Evolutionary conservation across 1,140 invertebrate genomes (phyloP).

Genomic region (Drosophila busckii): DNA sequence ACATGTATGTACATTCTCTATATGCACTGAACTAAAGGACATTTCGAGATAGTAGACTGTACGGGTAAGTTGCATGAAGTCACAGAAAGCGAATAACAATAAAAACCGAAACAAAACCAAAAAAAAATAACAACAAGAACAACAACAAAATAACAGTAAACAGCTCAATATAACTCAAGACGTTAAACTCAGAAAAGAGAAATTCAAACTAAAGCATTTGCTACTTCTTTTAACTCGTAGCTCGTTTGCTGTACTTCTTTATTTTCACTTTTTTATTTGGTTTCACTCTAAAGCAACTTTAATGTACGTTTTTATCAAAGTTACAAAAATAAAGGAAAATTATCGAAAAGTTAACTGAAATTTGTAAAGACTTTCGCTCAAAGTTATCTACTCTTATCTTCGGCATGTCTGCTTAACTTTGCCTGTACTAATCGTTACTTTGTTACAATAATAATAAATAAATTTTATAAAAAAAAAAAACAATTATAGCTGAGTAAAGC

Average conservation of each 20-base stretch:
- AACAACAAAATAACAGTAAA: conserved; percentile 29
- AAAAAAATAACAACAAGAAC: conserved; percentile 9
- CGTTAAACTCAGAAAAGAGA: conserved; percentile 30
- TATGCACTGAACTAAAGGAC: conserved; percentile 79
- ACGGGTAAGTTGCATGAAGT: conserved; percentile 84
- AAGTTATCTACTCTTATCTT: conserved; percentile 65
- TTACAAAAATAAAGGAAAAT: conserved; percentile 25
- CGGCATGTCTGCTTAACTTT: conserved; percentile 74
- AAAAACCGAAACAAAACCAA: conserved; percentile 18
- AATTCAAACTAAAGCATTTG: conserved; percentile 45
- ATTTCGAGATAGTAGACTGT: conserved; percentile 86
- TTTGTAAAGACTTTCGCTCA: conserved; percentile 57
- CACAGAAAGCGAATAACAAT: conserved; percentile 39
- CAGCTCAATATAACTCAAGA: conserved; percentile 35
- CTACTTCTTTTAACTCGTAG: conserved; percentile 61
- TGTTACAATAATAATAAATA: conserved; percentile 42
- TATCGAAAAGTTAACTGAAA: conserved; percentile 21
- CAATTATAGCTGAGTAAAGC: conserved; percentile 42
- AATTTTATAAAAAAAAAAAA: conserved; percentile 27
- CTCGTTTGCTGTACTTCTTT: conserved; percentile 73
- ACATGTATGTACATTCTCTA: conserved; percentile 41
- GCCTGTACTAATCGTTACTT: conserved; percentile 69
- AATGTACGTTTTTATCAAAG: conserved; percentile 34
- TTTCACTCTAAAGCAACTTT: conserved; percentile 58
- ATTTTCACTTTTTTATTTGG: too few relatives aligned